Conservation (phyloP, 2,888 invertebrate genomes). For the Lasioglossum malachurum region DNA sequence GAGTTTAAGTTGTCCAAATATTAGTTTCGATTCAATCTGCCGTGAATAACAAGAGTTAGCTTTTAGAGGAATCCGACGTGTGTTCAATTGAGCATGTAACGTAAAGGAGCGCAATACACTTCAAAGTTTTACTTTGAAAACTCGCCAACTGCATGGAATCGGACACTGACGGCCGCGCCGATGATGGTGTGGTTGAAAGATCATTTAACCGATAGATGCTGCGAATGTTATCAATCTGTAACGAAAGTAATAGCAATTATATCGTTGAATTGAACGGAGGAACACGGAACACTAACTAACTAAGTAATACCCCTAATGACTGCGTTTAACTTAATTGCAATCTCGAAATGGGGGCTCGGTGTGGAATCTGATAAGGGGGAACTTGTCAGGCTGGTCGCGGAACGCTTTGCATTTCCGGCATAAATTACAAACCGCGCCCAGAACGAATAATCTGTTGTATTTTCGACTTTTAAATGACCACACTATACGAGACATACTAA, state of each 20-base stretch:
- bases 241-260: background rate
- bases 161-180: background rate
- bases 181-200: background rate
- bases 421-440: background rate
- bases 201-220: constrained; percentile 8
- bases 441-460: background rate
- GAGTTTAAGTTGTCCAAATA: background rate
- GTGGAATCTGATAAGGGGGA: constrained; percentile 1
- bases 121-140: constrained; percentile 8
- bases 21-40: constrained; percentile 14
- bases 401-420: background rate
- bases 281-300: background rate
- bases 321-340: constrained; percentile 15
- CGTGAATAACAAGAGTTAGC: constrained; percentile 4
- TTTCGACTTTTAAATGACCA: background rate
- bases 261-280: background rate
- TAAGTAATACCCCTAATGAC: constrained; percentile 22
- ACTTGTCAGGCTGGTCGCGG: background rate
- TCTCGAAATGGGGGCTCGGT: constrained; percentile 8
- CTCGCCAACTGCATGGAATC: background rate
- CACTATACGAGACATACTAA: background rate
- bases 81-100: constrained; percentile 36
- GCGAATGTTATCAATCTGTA: constrained; percentile 18
- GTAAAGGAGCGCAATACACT: constrained; percentile 3
- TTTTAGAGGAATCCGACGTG: constrained; percentile 12